phyloP scores from a whole-genome alignment of 2,888 invertebrate species.

The Metacarcinus magister region DNA sequence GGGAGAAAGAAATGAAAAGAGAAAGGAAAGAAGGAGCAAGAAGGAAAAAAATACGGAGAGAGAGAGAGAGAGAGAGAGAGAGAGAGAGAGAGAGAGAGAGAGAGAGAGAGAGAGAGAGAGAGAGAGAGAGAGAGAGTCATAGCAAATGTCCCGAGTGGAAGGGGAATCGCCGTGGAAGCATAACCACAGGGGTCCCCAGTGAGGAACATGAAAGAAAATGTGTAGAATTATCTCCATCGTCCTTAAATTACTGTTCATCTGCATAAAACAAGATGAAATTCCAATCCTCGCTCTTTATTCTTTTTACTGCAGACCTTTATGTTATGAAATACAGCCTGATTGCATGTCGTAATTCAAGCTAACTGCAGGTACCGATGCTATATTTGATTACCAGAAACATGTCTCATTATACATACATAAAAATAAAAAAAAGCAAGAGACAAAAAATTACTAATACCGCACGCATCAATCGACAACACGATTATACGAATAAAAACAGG shows the following conservation, averaged over 20 bases:
- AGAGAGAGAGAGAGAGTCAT: background rate
- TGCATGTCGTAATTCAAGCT: background rate
- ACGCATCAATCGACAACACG: background rate
- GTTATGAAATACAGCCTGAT: background rate
- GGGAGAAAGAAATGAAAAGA: background rate
- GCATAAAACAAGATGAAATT: background rate
- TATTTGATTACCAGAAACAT: too few species aligned
- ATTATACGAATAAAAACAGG: background rate
- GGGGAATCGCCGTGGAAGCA: background rate
- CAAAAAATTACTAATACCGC: too few species aligned
- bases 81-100: background rate
- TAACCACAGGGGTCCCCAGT: background rate
- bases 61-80: background rate
- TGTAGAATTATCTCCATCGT: slow-evolving; percentile 2
- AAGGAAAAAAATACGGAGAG: background rate
- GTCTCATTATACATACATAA: too few species aligned
- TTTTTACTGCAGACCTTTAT: background rate
- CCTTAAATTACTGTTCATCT: background rate
- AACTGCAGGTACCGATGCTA: too few species aligned
- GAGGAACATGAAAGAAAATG: background rate
- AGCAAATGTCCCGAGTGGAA: background rate
- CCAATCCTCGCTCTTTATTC: background rate
- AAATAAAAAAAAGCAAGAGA: too few species aligned
- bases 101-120: slow-evolving; percentile 32
- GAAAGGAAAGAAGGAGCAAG: background rate